Evolutionary conservation across 2,888 invertebrate genomes (phyloP), one percentile per base, ranked within the genome.

Genomic region (Aspidiotus rigidus): DNA sequence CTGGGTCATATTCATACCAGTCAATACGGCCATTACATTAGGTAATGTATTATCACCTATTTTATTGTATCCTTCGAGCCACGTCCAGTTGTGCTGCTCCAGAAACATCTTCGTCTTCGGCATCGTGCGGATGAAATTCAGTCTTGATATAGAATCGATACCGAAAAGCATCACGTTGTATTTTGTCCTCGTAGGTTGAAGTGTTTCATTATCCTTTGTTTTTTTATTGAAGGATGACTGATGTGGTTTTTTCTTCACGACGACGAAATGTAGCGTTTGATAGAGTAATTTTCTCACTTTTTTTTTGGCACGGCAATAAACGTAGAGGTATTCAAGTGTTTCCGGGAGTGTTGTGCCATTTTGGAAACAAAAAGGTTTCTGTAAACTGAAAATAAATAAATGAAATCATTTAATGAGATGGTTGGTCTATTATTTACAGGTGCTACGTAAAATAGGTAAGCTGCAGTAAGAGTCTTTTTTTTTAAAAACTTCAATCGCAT

Each of bases 1-100:
- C 57, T 74, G 74, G 2, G 60, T 66, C 7, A 72, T 62, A 16
- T 70, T 83, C 72, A 83, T 81, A 1, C 93, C 94, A 0, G 88
- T 86, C 13, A 90, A 80, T 59, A 89, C 81, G 0, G 93, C 90
- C 83, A 93, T 87, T 63, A 95, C 78, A 78, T 95, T 96, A 0
- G 94, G 92, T 76, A 89, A 91, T 0, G 93, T 94, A 75, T 94
- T 94, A 75, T 93, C 93, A 8, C 86, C 91, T 72, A 90, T 84
- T 84, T 90, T 83, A 73, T 83, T 83, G 77, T 90, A 92, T 1
- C 89, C 93, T 73, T 85, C 82, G 77, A 88, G 81, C 71, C 85
- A 85, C 57, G 88, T 79, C 83, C 89, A 90, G 70, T 82, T 85
- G 70, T 85, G 84, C 17, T 85, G 81, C 60, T 84, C 79, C 49